Evolutionary conservation across 1,140 invertebrate genomes (phyloP).

Genomic region (Procambarus virginalis): DNA sequence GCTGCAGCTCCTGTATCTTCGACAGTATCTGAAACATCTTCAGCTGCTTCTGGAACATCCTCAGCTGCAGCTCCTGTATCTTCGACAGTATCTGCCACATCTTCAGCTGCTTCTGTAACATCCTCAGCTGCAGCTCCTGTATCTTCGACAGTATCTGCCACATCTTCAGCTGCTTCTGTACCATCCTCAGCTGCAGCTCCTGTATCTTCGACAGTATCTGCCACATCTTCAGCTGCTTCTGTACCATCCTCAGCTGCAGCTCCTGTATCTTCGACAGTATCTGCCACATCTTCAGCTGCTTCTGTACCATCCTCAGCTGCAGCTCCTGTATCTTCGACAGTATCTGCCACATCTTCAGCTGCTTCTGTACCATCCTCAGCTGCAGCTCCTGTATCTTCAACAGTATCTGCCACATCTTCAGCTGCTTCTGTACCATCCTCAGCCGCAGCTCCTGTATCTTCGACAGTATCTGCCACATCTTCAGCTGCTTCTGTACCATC

Average conservation of each 20-base stretch:
- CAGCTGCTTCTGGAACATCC: constrained; percentile 13
- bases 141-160: too few species aligned
- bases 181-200: too few species aligned
- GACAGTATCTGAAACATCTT: neutral
- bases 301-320: neutral
- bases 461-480: neutral
- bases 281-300: too few species aligned
- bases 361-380: neutral
- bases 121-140: neutral
- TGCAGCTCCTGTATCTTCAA: neutral
- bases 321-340: constrained; percentile 17
- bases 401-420: too few species aligned
- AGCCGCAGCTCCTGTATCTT: neutral
- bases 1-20: constrained; percentile 10
- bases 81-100: too few species aligned
- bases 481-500: neutral
- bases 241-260: too few species aligned
- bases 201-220: too few species aligned
- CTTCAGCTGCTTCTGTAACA: neutral
- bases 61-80: neutral
- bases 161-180: too few species aligned
- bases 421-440: too few species aligned
- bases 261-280: too few species aligned
- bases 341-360: neutral
- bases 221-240: too few species aligned